Base-by-base conservation (phyloP, 2,888 invertebrate species). In the Entomobrya multifasciata region DNA sequence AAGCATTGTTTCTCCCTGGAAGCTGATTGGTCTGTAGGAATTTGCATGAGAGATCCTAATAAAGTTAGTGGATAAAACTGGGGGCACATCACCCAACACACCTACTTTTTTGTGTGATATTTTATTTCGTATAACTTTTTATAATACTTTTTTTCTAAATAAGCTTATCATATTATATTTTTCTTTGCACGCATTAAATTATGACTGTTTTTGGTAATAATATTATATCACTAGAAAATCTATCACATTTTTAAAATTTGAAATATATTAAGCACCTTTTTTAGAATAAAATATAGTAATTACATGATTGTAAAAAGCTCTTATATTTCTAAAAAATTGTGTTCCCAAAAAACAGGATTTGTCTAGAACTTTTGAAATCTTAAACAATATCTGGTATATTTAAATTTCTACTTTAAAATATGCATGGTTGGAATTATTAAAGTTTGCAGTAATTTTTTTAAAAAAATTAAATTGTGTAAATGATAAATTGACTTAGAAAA, bases 171-270 rank as follows among this genome's bases (percentile, higher is more conserved):
- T n/a, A n/a, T n/a, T n/a, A n/a, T n/a, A n/a, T n/a, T n/a, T n/a
- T n/a, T n/a, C n/a, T n/a, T n/a, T n/a, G n/a, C n/a, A n/a, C n/a
- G n/a, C n/a, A n/a, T n/a, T n/a, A n/a, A n/a, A n/a, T n/a, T n/a
- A n/a, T n/a, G n/a, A n/a, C n/a, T n/a, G n/a, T n/a, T n/a, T n/a
- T n/a, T n/a, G n/a, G n/a, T n/a, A n/a, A n/a, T 25, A 57, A 3
- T 25, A 11, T 57, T 55, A 22, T 60, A 60, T 60, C 60, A 60
- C 60, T 60, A 60, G 30, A 67, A 41, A 36, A 10, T 67, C 67
- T 22, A 67, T 67, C 67, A 67, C 67, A 67, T 67, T 67, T 6
- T 60, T 27, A 27, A 30, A 30, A 30, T 30, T 10, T n/a, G n/a
- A n/a, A n/a, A n/a, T n/a, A n/a, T n/a, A n/a, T n/a, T n/a, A n/a